phyloP scores from a whole-genome alignment of 2,888 invertebrate species.

The Allolobophora icterica region DNA sequence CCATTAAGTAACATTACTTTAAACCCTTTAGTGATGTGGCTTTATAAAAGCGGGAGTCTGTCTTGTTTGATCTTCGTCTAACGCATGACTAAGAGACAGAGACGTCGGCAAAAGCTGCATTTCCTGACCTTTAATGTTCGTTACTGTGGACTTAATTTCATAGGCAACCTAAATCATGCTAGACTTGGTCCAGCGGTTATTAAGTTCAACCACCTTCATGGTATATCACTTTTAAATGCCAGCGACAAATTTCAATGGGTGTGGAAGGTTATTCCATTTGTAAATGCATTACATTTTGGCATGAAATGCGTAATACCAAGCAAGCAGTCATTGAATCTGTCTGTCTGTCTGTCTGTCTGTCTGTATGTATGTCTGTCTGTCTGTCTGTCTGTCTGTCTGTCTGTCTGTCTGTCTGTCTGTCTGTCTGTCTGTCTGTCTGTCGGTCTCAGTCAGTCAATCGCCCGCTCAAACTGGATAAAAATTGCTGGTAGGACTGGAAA shows the following conservation, averaged over 20 bases:
- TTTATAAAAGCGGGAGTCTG: neutral
- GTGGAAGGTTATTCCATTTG: neutral
- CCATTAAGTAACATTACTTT: neutral
- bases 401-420: too few species aligned
- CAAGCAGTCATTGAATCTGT: neutral
- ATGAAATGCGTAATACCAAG: neutral
- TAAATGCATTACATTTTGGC: neutral
- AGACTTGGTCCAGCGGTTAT: too few species aligned
- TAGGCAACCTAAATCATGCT: too few species aligned
- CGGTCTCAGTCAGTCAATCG: neutral
- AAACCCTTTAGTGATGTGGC: neutral
- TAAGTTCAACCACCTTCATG: too few species aligned
- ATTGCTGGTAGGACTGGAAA: neutral
- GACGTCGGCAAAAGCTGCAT: neutral
- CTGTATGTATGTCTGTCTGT: neutral
- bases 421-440: too few species aligned
- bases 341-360: neutral
- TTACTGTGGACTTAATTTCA: neutral
- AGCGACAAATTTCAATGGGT: neutral
- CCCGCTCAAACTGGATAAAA: neutral
- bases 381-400: neutral
- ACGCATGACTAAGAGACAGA: neutral
- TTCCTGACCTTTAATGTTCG: conserved; percentile 17
- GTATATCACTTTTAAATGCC: too few species aligned
- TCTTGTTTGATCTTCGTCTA: neutral